Evolutionary conservation across 2,113 vertebrate genomes (phyloP), one percentile per base, ranked within the genome.

Genomic region (Malurus elegans): DNA sequence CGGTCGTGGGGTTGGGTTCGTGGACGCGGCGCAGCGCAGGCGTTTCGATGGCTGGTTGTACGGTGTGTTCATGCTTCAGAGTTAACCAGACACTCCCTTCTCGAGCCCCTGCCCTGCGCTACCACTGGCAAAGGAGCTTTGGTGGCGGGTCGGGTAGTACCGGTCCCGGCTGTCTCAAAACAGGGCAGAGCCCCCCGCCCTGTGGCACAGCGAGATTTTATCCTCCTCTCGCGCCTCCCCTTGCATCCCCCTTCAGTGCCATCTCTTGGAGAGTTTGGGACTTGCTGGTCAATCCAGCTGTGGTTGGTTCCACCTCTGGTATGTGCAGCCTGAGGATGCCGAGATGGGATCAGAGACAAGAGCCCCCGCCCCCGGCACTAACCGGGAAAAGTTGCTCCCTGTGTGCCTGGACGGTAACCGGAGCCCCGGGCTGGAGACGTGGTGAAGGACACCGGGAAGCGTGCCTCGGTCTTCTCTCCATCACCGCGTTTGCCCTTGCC

Each of bases 381-480:
- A 21, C 21, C 0, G 5, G 58, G 42, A 16, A 2, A 8, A 66
- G 45, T 8, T 48, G 45, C 24, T 70, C 24, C 1, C 14, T 25
- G 23, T 8, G 57, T 18, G 2, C 2, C 16, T 5, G 4, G 0
- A 51, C 38, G 50, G 38, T 8, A 4, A 45, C 62, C 72, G 5
- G 26, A 86, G 58, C 53, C 8, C 18, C 16, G 9, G 57, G 15
- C 40, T 12, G 25, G 28, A 17, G 72, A 2, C 8, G 0, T 31
- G 4, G 12, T 3, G 42, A 12, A 0, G 4, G 58, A 8, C 29
- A 0, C 2, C 0, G 1, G 34, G 73, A 24, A n/a, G 20, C 4
- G 0, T 7, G 40, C 14, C 26, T 44, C 25, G 3, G 0, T 3
- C 51, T 32, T n/a, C 18, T 7, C 34, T 2, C 0, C 51, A 16